Base-by-base conservation (phyloP, 1,140 invertebrate genomes). In the Tetramorium alpestre region DNA sequence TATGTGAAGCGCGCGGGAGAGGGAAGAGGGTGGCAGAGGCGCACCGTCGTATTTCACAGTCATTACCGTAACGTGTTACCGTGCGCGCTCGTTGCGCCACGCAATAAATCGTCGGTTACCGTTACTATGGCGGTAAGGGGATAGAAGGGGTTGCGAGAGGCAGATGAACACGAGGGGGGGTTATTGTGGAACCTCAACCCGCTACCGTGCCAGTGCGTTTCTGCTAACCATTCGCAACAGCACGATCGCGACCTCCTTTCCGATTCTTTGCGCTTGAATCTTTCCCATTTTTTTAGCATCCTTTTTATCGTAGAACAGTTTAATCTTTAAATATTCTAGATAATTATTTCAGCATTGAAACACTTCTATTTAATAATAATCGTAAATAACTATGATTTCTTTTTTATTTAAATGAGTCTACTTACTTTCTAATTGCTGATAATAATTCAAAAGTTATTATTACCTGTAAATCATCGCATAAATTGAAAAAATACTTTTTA, bases 41-140 rank as follows among this genome's bases (percentile, higher is more conserved):
- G 87, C 90, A 92, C 90, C 87, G 88, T 93, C 92, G 92, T 94
- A 95, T 94, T 94, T 95, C 93, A 94, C 92, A 93, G 91, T 93
- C 92, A 94, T 95, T 94, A 94, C 92, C 91, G 92, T 94, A 94
- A 94, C 92, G 93, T 89, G 91, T 92, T 93, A 91, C 89, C 88
- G 88, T 92, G 92, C 91, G 87, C 89, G 89, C 90, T 88, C 90
- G 88, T 90, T 89, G 90, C 90, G 87, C 92, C 91, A 88, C 75
- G 92, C 91, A 92, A 94, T 94, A 94, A 94, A 94, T 94, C 93
- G 90, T 92, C 86, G 91, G 86, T 92, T 92, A 93, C 93, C 91
- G 91, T 92, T 92, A 92, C 89, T 89, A 87, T 89, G 86, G 64
- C 8, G 11, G 88, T 73, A 69, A 87, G 82, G 38, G 51, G 22